phyloP scores from a whole-genome alignment of 2,797 vertebrate genomes.

The Garrulus glandarius region DNA sequence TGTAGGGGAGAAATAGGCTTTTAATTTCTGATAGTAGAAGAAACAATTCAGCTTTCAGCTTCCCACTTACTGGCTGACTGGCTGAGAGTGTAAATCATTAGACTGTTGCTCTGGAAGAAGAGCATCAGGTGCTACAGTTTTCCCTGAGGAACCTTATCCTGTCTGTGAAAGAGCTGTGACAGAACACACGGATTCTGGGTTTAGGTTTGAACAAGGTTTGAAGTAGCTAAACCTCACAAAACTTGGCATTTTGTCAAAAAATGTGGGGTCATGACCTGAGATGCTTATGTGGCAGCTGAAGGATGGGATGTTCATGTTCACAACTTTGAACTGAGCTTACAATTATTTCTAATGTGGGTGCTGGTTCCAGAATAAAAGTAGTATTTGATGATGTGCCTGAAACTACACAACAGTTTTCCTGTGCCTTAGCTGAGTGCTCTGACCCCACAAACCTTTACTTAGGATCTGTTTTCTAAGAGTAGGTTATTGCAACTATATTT shows the following conservation, averaged over 20 bases:
- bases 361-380: conserved; percentile 5
- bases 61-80: background rate
- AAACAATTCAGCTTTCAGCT: background rate
- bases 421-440: background rate
- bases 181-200: background rate
- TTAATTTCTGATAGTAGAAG: background rate
- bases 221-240: background rate
- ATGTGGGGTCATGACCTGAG: background rate
- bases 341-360: background rate
- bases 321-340: background rate
- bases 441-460: background rate
- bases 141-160: background rate
- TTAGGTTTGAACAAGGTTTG: background rate
- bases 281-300: background rate
- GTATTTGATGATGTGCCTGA: background rate
- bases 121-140: background rate
- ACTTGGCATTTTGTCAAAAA: background rate
- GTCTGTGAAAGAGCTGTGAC: background rate
- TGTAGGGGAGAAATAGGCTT: background rate
- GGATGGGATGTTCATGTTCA: background rate
- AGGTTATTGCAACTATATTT: background rate
- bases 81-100: background rate
- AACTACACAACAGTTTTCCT: background rate
- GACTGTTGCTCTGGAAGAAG: background rate
- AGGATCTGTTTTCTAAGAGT: background rate